These are phyloP conservation scores for Meandrusa payeni DNA, from an alignment of 2,888 invertebrate species.

Conservation along the genomic window DNA sequence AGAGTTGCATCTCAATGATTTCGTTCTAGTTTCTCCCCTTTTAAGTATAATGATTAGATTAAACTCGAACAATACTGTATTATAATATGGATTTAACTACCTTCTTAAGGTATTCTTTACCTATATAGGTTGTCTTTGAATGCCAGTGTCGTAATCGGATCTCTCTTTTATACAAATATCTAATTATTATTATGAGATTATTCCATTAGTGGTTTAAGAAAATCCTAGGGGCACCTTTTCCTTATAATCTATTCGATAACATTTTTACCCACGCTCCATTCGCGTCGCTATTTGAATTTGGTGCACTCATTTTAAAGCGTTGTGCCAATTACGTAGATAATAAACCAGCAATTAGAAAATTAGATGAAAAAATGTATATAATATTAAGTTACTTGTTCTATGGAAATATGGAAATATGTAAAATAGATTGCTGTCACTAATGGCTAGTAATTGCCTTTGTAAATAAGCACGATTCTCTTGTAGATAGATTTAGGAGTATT, in stretches of 20 bases:
- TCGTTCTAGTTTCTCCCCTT: slow-evolving; percentile 21
- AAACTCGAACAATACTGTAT: slow-evolving; percentile 10
- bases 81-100: slow-evolving; percentile 11
- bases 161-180: slow-evolving; percentile 62
- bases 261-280: slow-evolving; percentile 15
- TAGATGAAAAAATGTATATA: slow-evolving; percentile 60
- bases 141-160: slow-evolving; percentile 58
- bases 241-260: slow-evolving; percentile 21
- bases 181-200: slow-evolving; percentile 66
- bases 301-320: slow-evolving; percentile 24
- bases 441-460: slow-evolving; percentile 32
- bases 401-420: slow-evolving; percentile 41
- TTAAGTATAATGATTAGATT: slow-evolving; percentile 20
- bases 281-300: slow-evolving; percentile 7
- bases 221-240: slow-evolving; percentile 30
- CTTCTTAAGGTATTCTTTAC: slow-evolving; percentile 15
- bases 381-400: slow-evolving; percentile 39
- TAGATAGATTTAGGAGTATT: slow-evolving; percentile 47
- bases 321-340: slow-evolving; percentile 54
- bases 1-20: slow-evolving; percentile 9
- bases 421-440: slow-evolving; percentile 19
- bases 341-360: slow-evolving; percentile 49
- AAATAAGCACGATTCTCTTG: slow-evolving; percentile 40
- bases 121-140: slow-evolving; percentile 36
- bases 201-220: slow-evolving; percentile 77